These are phyloP conservation scores for Hycleus cichorii DNA, from an alignment of 1,140 invertebrate species.

Conservation along the genomic window DNA sequence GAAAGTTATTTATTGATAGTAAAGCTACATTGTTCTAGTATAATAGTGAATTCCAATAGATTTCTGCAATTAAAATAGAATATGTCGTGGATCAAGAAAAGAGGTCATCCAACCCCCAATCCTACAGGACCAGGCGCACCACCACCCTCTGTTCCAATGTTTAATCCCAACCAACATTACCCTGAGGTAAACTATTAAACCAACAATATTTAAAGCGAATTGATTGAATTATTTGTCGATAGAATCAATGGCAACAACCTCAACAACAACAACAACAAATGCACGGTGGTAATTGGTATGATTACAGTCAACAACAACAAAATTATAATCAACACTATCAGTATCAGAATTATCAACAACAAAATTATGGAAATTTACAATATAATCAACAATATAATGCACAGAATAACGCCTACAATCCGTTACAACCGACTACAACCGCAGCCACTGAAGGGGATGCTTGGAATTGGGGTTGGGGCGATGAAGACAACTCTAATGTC, in stretches of 20 bases:
- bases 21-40: constrained; percentile 2
- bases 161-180: constrained; percentile 32
- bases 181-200: constrained; percentile 18
- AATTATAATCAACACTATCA: constrained; percentile 6
- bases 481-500: constrained; percentile 38
- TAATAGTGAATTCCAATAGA: too few species aligned
- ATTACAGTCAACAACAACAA: constrained; percentile 17
- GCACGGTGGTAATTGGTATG: neutral
- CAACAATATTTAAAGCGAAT: too few species aligned
- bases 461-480: constrained; percentile 40
- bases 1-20: constrained; percentile 6
- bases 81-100: constrained; percentile 33
- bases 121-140: neutral
- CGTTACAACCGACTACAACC: constrained; percentile 4
- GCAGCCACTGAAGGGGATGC: constrained; percentile 21
- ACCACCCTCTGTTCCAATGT: constrained; percentile 24
- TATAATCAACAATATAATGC: constrained; percentile 26
- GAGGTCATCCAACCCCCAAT: constrained; percentile 18
- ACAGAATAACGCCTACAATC: constrained; percentile 23
- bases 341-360: constrained; percentile 7
- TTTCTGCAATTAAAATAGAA: neutral
- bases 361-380: constrained; percentile 23
- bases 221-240: constrained; percentile 8
- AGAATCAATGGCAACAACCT: constrained; percentile 29
- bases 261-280: constrained; percentile 13